Evolutionary conservation across 2,888 invertebrate genomes (phyloP).

Genomic region (Eudemis profundana): DNA sequence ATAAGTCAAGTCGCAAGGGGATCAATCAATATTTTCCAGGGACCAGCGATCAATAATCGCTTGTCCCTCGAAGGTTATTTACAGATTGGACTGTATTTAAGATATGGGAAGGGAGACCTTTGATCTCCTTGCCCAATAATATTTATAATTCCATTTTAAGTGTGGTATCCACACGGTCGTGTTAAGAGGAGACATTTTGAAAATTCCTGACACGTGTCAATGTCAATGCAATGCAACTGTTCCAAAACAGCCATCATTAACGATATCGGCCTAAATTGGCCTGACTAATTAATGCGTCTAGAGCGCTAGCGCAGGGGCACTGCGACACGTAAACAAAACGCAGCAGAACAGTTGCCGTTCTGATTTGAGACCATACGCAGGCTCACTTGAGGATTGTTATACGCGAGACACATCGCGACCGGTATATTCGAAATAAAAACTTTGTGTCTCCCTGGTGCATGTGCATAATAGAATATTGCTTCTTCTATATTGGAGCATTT

Average conservation of each 20-base stretch:
- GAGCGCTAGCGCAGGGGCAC: no score
- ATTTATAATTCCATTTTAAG: no score
- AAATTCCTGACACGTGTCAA: not conserved
- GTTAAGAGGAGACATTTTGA: no score
- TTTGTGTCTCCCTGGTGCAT: not conserved
- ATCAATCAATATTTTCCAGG: no score
- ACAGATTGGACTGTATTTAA: no score
- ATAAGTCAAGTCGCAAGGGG: no score
- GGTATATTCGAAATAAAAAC: not conserved
- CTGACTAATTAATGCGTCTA: conserved; percentile 15
- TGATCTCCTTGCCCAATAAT: no score
- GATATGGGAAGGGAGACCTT: no score
- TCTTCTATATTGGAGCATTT: no score
- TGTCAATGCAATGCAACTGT: conserved; percentile 6
- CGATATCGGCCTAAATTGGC: conserved; percentile 15
- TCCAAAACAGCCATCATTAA: conserved; percentile 7
- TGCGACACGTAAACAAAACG: conserved; percentile 1
- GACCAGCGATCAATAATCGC: no score
- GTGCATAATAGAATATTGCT: not conserved
- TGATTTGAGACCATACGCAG: conserved; percentile 3
- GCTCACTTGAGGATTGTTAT: not conserved
- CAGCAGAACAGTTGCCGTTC: conserved; percentile 22
- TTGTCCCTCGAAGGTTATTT: no score
- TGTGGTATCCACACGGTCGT: no score
- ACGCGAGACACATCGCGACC: not conserved